Percentiles rank a stretch among this genome's conserved stretches.
phyloP scores from a whole-genome alignment of 2,888 invertebrate species.

The Endotricha flammealis region DNA sequence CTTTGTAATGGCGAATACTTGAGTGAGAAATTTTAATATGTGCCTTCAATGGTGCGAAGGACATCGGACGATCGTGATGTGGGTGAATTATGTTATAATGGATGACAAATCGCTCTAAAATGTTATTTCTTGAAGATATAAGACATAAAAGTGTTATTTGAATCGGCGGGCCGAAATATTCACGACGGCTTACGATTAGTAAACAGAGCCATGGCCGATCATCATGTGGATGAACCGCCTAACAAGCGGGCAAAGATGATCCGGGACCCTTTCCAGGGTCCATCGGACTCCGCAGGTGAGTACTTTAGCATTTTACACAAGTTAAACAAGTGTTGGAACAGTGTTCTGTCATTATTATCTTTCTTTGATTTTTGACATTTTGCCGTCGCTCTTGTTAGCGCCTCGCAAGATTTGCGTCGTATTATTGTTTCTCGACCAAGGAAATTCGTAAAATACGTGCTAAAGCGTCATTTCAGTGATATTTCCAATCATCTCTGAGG shows the following conservation, averaged over 20 bases:
- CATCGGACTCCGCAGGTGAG: slow-evolving; percentile 89
- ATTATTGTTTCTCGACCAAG: slow-evolving; percentile 49
- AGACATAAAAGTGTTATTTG: slow-evolving; percentile 76
- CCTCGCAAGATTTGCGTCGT: slow-evolving; percentile 73
- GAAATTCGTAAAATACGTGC: slow-evolving; percentile 22
- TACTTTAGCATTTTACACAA: slow-evolving; percentile 57
- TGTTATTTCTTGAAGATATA: slow-evolving; percentile 74
- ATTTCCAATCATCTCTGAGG: neutral
- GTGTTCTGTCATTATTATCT: slow-evolving; percentile 68
- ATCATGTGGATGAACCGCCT: slow-evolving; percentile 96
- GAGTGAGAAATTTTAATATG: slow-evolving; percentile 84
- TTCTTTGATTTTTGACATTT: slow-evolving; percentile 69
- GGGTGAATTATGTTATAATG: slow-evolving; percentile 79
- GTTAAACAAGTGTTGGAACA: slow-evolving; percentile 53
- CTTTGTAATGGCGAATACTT: slow-evolving; percentile 90
- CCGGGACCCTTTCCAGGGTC: slow-evolving; percentile 88
- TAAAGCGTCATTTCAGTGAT: slow-evolving; percentile 6
- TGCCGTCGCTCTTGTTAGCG: slow-evolving; percentile 67
- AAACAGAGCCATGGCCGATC: slow-evolving; percentile 94
- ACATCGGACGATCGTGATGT: slow-evolving; percentile 83
- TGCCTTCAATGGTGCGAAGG: slow-evolving; percentile 86
- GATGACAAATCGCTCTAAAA: slow-evolving; percentile 75
- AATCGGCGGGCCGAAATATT: slow-evolving; percentile 79
- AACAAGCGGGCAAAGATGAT: slow-evolving; percentile 97
- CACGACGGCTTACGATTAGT: slow-evolving; percentile 82